Evolutionary conservation across 2,113 vertebrate species (phyloP).

Genomic region (Pyrgilauda ruficollis): DNA sequence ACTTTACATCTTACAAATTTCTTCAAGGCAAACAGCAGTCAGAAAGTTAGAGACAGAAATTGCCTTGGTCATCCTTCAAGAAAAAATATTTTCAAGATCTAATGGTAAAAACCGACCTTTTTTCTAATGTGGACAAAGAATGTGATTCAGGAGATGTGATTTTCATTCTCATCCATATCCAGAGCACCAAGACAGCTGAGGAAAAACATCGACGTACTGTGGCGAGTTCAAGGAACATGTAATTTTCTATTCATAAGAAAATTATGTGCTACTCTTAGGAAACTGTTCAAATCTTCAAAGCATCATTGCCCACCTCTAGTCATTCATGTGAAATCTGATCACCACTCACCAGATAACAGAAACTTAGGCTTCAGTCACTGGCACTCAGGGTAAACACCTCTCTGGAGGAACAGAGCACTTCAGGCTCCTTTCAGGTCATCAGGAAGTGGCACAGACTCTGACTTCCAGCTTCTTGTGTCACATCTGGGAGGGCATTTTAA

Average conservation of each 20-base stretch:
- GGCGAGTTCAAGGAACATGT: neutral
- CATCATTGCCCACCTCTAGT: neutral
- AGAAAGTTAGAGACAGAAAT: neutral
- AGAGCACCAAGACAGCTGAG: neutral
- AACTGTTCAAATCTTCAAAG: neutral
- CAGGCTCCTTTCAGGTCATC: neutral
- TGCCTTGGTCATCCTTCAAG: neutral
- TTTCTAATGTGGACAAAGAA: neutral
- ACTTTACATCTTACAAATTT: neutral
- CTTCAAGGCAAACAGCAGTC: neutral
- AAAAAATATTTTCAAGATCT: neutral
- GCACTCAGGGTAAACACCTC: neutral
- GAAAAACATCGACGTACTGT: neutral
- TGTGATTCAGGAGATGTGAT: neutral
- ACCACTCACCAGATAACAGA: neutral
- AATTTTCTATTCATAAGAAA: neutral
- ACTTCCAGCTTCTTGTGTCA: neutral
- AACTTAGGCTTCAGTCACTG: neutral
- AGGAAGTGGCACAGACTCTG: neutral
- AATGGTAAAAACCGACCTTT: neutral
- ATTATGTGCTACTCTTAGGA: neutral
- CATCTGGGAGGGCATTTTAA: neutral
- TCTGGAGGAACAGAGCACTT: neutral
- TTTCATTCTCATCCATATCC: neutral
- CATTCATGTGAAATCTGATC: neutral